Evolutionary conservation across 2,888 invertebrate species (phyloP).

Genomic region (Neoascia interrupta): DNA sequence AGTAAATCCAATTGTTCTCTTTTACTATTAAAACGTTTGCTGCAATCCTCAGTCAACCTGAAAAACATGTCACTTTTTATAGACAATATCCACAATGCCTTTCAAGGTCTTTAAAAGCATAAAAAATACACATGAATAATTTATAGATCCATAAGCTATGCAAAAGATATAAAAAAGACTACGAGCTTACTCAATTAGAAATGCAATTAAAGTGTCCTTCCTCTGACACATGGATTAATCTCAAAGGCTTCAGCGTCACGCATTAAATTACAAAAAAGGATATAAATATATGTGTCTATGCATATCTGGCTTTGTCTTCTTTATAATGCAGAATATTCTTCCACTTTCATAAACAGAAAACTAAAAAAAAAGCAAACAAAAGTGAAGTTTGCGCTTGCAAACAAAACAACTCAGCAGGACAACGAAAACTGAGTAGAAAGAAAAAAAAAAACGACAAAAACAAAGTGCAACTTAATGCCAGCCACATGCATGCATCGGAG

Average conservation of each 20-base stretch:
- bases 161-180: background rate
- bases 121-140: slow-evolving; percentile 28
- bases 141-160: background rate
- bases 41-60: too few species aligned
- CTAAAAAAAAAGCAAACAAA: slow-evolving; percentile 24
- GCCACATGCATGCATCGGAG: slow-evolving; percentile 27
- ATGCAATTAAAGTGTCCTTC: slow-evolving; percentile 35
- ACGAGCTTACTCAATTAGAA: slow-evolving; percentile 33
- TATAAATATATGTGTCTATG: too few species aligned
- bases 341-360: slow-evolving; percentile 42
- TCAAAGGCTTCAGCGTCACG: slow-evolving; percentile 40
- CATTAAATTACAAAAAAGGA: slow-evolving; percentile 43
- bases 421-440: slow-evolving; percentile 1
- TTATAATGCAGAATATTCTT: slow-evolving; percentile 17
- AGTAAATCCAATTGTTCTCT: too few species aligned
- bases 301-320: too few species aligned
- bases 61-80: too few species aligned
- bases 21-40: too few species aligned
- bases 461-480: slow-evolving; percentile 47
- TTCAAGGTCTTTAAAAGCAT: slow-evolving; percentile 9
- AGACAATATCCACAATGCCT: too few species aligned
- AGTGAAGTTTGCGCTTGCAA: slow-evolving; percentile 20
- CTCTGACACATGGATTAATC: slow-evolving; percentile 16
- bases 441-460: slow-evolving; percentile 12
- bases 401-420: slow-evolving; percentile 18